phyloP scores from a whole-genome alignment of 2,888 invertebrate genomes.

The Agonopterix arenella region DNA sequence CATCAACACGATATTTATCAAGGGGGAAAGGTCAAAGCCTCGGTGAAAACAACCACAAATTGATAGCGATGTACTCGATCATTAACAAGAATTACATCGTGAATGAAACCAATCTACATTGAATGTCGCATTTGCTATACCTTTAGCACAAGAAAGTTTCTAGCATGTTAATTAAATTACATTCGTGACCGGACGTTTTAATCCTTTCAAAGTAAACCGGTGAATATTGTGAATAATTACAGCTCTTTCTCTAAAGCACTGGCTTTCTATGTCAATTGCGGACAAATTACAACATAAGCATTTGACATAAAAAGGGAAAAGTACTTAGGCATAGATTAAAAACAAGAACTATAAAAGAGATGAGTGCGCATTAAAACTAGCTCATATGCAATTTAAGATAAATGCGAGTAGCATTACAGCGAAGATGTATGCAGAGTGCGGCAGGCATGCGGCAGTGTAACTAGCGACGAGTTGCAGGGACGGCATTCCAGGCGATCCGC shows the following conservation, averaged over 20 bases:
- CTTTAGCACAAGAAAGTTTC: constrained; percentile 24
- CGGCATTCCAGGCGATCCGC: constrained; percentile 56
- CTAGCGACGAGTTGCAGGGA: constrained; percentile 40
- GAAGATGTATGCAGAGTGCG: constrained; percentile 16
- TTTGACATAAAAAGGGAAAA: no score
- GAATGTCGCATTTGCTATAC: constrained; percentile 10
- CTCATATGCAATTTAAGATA: constrained; percentile 2
- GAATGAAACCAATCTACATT: constrained; percentile 4
- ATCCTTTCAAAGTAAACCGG: constrained; percentile 24
- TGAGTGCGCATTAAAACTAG: not conserved
- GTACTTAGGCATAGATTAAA: no score
- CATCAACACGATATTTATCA: constrained; percentile 24
- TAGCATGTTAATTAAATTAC: constrained; percentile 34
- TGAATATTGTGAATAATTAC: constrained; percentile 31
- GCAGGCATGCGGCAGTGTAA: constrained; percentile 38
- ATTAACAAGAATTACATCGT: not conserved
- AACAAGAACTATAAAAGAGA: no score
- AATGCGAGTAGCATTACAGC: constrained; percentile 1
- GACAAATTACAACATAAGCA: no score
- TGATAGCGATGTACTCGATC: not conserved
- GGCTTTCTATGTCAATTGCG: no score
- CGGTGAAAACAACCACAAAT: constrained; percentile 9
- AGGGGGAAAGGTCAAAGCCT: constrained; percentile 25
- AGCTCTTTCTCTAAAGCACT: no score
- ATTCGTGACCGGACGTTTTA: constrained; percentile 37